Evolutionary conservation across 2,888 invertebrate species (phyloP), one percentile per base, ranked within the genome.

Genomic region (Spialia ferax): DNA sequence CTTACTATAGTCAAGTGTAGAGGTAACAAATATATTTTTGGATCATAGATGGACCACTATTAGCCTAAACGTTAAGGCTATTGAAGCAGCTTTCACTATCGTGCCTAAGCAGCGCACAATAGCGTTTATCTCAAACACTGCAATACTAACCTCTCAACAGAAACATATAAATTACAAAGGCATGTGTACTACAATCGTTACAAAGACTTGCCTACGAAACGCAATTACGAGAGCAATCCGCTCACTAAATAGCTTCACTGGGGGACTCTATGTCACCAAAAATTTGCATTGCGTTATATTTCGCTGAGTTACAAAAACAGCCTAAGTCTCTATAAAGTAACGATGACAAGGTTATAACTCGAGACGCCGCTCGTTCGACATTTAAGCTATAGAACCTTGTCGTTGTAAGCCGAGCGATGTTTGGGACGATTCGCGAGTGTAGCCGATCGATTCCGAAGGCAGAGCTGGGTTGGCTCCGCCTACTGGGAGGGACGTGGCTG

Each of bases 131-230:
- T 54, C 50, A 55, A 35, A 64, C 63, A 62, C 32, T 63, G 66
- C 68, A 65, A 76, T 77, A 77, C 70, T 73, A 74, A 80, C 80
- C 54, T 79, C 79, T 79, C 75, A 79, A 82, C 82, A 81, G 76
- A 52, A 67, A 65, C 59, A 82, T 77, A 81, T 80, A 84, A 84
- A 87, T 86, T 84, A 85, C 83, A 87, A 87, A 88, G 84, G 76
- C 74, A 77, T 48, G 55, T 67, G 59, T 55, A 61, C 63, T 65
- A 79, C 81, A 79, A 79, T 78, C 81, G 76, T 73, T 79, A 86
- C 86, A 90, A 91, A 90, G 88, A 84, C 87, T 89, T 91, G 91
- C 86, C 88, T 89, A 88, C 91, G 80, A 90, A 93, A 94, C 87
- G 82, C 87, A 93, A 90, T 94, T 91, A 93, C 86, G 79, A 85